A percentile compares a stretch with the other conserved stretches of the same genome.
Conservation (phyloP, 2,888 invertebrate genomes). For the Acanthococcus lagerstroemiae region DNA sequence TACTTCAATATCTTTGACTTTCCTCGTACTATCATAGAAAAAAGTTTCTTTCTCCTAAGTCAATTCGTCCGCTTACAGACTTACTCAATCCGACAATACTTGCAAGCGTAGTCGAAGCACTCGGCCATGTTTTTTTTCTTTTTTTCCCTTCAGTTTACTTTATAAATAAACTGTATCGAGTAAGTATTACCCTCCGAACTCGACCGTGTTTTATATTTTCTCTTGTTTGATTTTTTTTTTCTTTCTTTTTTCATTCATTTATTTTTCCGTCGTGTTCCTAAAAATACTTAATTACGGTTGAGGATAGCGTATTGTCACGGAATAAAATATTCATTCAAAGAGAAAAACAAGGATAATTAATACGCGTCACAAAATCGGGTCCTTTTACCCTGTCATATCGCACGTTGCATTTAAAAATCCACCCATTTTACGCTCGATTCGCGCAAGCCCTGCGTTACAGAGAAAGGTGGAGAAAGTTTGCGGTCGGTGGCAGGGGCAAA, state of each 20-base stretch:
- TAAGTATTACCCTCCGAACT: neutral
- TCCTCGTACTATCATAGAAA: no score
- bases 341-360: slow-evolving; percentile 1
- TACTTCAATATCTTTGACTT: no score
- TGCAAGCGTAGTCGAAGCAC: neutral
- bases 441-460: neutral
- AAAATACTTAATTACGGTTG: neutral
- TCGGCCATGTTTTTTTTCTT: neutral
- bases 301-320: neutral
- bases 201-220: neutral
- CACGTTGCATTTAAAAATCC: neutral
- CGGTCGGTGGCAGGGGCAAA: neutral
- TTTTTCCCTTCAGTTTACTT: neutral
- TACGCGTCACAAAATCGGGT: neutral
- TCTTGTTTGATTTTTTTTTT: neutral
- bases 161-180: neutral
- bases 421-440: neutral
- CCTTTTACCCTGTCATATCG: neutral
- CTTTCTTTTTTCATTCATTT: neutral
- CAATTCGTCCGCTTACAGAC: no score
- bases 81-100: no score
- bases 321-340: neutral
- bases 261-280: neutral
- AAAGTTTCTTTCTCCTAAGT: no score
- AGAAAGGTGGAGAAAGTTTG: neutral